These are phyloP conservation scores for Polydrusus pterygomalis DNA, from an alignment of 2,888 invertebrate species.

Conservation along the genomic window DNA sequence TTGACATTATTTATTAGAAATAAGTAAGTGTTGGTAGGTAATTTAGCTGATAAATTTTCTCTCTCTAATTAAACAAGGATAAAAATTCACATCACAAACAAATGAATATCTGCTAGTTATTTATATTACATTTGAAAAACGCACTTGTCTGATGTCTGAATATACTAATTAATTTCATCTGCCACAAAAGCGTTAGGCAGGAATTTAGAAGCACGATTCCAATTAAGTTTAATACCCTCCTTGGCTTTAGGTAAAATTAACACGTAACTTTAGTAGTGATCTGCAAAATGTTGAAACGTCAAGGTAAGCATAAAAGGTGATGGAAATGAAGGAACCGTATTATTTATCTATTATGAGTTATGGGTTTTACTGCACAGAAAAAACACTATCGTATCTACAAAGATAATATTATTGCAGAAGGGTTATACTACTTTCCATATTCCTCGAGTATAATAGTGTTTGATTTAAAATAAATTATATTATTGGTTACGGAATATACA, in stretches of 20 bases:
- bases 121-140: background rate
- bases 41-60: too few species aligned
- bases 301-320: background rate
- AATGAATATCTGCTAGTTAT: too few species aligned
- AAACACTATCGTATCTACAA: too few species aligned
- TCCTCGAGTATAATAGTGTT: too few species aligned
- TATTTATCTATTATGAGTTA: background rate
- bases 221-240: conserved; percentile 28
- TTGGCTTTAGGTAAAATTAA: conserved; percentile 21
- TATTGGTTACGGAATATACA: too few species aligned
- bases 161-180: conserved; percentile 8
- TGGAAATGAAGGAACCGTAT: background rate
- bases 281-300: background rate
- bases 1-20: too few species aligned
- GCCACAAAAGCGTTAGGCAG: conserved; percentile 13
- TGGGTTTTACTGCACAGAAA: background rate
- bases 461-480: too few species aligned
- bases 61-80: too few species aligned
- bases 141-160: background rate
- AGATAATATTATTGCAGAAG: too few species aligned
- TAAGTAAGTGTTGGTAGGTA: too few species aligned
- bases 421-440: too few species aligned
- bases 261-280: conserved; percentile 25
- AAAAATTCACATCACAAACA: too few species aligned
- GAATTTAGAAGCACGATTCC: conserved; percentile 26